Conservation (phyloP, 2,113 vertebrate genomes). For the Cinclus mexicanus region DNA sequence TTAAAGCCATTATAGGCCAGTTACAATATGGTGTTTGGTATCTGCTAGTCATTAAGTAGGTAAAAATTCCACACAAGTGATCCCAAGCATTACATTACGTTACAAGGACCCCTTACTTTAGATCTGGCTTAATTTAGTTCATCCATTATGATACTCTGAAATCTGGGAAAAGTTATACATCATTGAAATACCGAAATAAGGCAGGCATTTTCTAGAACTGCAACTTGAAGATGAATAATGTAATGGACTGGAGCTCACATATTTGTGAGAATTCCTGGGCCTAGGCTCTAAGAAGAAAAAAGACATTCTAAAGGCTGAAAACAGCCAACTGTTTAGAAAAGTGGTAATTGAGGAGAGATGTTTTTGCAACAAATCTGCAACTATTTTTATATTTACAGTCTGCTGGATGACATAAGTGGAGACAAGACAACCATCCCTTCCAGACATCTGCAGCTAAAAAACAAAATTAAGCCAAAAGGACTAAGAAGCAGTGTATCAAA, state of each 20-base stretch:
- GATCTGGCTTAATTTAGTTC: neutral
- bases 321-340: constrained; percentile 34
- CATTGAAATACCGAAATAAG: neutral
- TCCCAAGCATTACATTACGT: neutral
- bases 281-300: neutral
- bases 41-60: neutral
- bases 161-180: neutral
- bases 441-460: neutral
- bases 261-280: neutral
- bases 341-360: constrained; percentile 4
- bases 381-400: constrained; percentile 49
- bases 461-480: constrained; percentile 1
- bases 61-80: neutral
- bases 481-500: constrained; percentile 2
- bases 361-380: constrained; percentile 35
- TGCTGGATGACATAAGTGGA: constrained; percentile 41
- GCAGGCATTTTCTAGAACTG: neutral
- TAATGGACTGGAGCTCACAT: neutral
- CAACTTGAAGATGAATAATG: neutral
- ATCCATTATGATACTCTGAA: neutral
- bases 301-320: neutral
- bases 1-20: neutral
- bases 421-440: neutral
- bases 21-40: neutral
- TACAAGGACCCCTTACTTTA: neutral